Conservation (phyloP, 2,888 invertebrate species). For the Pinctada fucata region DNA sequence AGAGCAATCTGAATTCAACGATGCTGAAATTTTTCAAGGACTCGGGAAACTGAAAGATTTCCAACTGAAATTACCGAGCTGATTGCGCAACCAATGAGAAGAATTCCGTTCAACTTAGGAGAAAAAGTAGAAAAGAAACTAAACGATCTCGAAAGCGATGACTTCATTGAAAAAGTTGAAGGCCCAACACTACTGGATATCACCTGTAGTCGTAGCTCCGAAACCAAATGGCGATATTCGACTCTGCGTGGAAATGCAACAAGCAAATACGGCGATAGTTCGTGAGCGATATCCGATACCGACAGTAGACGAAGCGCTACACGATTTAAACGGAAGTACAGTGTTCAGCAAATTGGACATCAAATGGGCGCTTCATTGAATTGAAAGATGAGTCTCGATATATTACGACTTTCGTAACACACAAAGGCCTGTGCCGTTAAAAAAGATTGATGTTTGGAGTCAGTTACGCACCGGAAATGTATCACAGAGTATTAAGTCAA, state of each 20-base stretch:
- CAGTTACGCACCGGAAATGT: slow-evolving; percentile 44
- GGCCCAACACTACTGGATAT: slow-evolving; percentile 49
- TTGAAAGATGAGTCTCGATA: slow-evolving; percentile 26
- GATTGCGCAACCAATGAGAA: slow-evolving; percentile 1
- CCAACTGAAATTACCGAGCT: background rate
- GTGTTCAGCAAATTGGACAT: slow-evolving; percentile 51
- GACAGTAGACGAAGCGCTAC: slow-evolving; percentile 19
- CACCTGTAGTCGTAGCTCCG: slow-evolving; percentile 47
- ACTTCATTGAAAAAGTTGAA: slow-evolving; percentile 54
- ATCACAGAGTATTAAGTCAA: slow-evolving; percentile 38
- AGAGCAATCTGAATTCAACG: background rate
- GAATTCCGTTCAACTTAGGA: slow-evolving; percentile 25
- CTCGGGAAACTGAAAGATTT: slow-evolving; percentile 17
- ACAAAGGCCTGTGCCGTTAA: slow-evolving; percentile 40
- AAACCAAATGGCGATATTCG: slow-evolving; percentile 48
- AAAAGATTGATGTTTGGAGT: slow-evolving; percentile 41
- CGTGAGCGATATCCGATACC: slow-evolving; percentile 32
- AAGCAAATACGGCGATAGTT: slow-evolving; percentile 42
- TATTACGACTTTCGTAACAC: slow-evolving; percentile 44
- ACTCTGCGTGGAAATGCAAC: slow-evolving; percentile 49
- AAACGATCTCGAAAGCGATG: slow-evolving; percentile 41
- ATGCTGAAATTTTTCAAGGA: slow-evolving; percentile 34
- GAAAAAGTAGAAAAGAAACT: slow-evolving; percentile 44
- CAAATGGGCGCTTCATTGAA: slow-evolving; percentile 35
- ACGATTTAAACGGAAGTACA: slow-evolving; percentile 42